Conservation (phyloP, 2,113 vertebrate species). For the Hemicordylus capensis region DNA sequence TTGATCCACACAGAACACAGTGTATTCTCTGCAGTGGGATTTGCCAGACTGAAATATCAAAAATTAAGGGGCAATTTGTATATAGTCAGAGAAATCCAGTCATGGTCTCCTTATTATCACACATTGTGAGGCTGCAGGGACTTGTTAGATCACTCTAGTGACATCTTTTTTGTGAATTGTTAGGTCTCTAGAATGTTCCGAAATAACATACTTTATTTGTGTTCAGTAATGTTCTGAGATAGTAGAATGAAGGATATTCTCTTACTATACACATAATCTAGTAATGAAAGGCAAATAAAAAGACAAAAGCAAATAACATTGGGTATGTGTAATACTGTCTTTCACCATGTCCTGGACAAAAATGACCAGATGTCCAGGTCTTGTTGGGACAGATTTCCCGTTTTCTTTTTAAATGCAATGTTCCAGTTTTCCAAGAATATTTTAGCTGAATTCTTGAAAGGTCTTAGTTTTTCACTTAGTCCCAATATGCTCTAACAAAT, state of each 20-base stretch:
- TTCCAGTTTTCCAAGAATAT: background rate
- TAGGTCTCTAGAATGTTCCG: background rate
- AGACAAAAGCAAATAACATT: background rate
- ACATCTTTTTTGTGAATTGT: background rate
- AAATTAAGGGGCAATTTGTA: background rate
- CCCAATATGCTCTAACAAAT: background rate
- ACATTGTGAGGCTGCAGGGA: background rate
- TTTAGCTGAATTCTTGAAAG: background rate
- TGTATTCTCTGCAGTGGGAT: background rate
- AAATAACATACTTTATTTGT: background rate
- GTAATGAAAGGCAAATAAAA: background rate
- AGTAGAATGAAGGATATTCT: background rate
- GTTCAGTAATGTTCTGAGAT: background rate
- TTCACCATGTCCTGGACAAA: background rate
- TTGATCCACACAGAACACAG: background rate
- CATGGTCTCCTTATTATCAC: background rate
- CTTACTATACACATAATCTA: background rate
- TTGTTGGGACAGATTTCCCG: background rate
- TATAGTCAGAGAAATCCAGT: background rate
- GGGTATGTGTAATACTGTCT: background rate
- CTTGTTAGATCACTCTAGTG: too few relatives aligned
- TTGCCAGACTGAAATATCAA: background rate
- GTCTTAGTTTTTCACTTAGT: constrained; percentile 20
- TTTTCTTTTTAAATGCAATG: constrained; percentile 16
- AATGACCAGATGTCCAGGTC: background rate